Percentiles rank a stretch among this genome's conserved stretches.
Conservation (phyloP, 2,113 vertebrate genomes). For the Oriolus oriolus region DNA sequence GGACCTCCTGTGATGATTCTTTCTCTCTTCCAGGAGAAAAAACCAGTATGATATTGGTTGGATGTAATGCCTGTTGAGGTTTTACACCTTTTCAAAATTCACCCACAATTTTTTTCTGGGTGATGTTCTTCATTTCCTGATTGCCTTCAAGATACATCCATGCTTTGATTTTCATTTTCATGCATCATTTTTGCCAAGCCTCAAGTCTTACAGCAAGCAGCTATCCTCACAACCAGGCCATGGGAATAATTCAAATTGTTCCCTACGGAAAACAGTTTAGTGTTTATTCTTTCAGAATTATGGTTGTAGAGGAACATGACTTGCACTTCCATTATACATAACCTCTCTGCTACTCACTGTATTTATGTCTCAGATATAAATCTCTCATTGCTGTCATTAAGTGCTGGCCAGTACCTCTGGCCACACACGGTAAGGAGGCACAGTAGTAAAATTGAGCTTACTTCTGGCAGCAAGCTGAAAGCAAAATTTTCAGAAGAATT, state of each 20-base stretch:
- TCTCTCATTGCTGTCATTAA: neutral
- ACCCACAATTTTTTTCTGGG: neutral
- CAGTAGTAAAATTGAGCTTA: neutral
- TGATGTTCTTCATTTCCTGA: neutral
- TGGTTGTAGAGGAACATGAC: neutral
- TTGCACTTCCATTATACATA: neutral
- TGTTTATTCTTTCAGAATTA: slow-evolving; percentile 7
- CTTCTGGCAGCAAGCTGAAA: neutral
- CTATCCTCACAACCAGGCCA: neutral
- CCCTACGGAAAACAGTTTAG: neutral
- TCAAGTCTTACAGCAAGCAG: neutral
- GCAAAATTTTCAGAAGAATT: neutral
- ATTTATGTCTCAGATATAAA: neutral
- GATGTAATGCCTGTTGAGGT: neutral
- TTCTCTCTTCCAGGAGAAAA: neutral
- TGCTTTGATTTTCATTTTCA: neutral
- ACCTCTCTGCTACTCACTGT: neutral
- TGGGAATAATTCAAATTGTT: neutral
- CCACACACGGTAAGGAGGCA: neutral
- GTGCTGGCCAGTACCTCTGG: neutral
- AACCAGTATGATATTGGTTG: fast-evolving
- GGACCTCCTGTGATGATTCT: neutral
- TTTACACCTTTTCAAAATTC: neutral
- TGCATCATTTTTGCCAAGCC: neutral
- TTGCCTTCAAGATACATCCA: neutral